Evolutionary conservation across 2,888 invertebrate genomes (phyloP), one percentile per base, ranked within the genome.

Genomic region (Limnephilus rhombicus): DNA sequence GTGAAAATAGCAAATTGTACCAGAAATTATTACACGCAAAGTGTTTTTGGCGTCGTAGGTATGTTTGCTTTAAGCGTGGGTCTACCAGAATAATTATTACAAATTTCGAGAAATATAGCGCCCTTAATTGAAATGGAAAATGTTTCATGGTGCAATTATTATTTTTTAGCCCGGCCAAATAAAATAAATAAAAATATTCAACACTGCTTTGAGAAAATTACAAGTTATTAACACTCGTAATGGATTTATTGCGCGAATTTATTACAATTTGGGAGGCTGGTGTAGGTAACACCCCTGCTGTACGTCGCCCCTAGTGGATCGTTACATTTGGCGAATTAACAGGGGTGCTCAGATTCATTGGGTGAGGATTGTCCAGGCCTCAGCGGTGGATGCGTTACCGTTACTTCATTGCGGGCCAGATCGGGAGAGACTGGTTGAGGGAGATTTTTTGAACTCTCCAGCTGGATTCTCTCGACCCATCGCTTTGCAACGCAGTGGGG

Each of bases 1-100:
- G 24, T 83, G 37, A 83, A 83, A 83, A 83, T 18, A 12, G 37
- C 37, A 37, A 83, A 37, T 37, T 83, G 37, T 34, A 83, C 24
- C 24, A 41, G 18, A 37, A 83, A 83, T 83, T 83, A 83, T 83
- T 34, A 83, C 83, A 41, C 24, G 31, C 83, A 37, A 83, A 83
- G 34, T 24, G 83, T 37, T 41, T 37, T 83, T 37, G 37, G 83
- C 83, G 5, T 24, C 37, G 37, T 31, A 31, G 31, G 31, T 83
- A 83, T 83, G 34, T 24, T 83, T 83, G 68, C 24, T 18, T 83
- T 37, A 83, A 83, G 37, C 83, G 83, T 83, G 24, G 7, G 24
- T 83, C 37, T 9, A 11, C 83, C 37, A 15, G 34, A 83, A 83
- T 83, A 83, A 83, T 37, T 34, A 37, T 37, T 9, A 83, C 37